Conservation (phyloP, 2,113 vertebrate genomes). For the Hippocampus mohnikei region DNA sequence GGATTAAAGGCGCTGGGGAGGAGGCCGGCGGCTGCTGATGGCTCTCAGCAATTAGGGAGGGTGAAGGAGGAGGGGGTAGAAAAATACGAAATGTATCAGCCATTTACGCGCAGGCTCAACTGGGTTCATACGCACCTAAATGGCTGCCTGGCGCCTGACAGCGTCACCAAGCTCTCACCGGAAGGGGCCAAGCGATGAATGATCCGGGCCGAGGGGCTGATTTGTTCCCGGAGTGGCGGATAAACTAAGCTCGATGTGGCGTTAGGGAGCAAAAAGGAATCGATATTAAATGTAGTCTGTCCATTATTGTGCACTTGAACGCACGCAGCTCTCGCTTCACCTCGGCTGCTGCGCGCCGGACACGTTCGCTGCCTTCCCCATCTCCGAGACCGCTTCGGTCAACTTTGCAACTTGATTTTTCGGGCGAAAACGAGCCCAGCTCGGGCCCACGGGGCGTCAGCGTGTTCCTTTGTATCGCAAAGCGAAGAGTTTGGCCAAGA, state of each 20-base stretch:
- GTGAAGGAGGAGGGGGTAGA: constrained; percentile 37
- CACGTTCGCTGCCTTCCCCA: too few relatives aligned
- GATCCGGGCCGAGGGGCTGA: constrained; percentile 17
- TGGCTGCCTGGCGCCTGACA: constrained; percentile 72
- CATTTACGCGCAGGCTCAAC: constrained; percentile 77
- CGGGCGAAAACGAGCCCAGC: not conserved
- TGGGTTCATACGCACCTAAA: constrained; percentile 78
- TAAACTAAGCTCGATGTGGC: constrained; percentile 46
- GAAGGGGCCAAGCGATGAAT: constrained; percentile 22
- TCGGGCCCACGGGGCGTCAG: not conserved
- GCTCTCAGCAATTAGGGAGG: constrained; percentile 71
- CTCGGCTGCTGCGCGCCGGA: constrained; percentile 1
- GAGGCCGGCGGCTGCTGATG: constrained; percentile 59
- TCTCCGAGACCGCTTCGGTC: not conserved
- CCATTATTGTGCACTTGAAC: constrained; percentile 48
- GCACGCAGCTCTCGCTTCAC: constrained; percentile 14
- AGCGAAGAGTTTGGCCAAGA: not conserved
- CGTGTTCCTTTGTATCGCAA: not conserved
- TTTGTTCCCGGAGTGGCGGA: constrained; percentile 31
- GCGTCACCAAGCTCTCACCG: constrained; percentile 37
- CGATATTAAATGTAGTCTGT: constrained; percentile 56
- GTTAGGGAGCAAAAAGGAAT: constrained; percentile 39
- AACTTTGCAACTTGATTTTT: not conserved
- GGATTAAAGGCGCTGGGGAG: constrained; percentile 36
- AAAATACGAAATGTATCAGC: constrained; percentile 77